A percentile compares a stretch with the other conserved stretches of the same genome.
These are phyloP conservation scores for Triplophysa dalaica DNA, from an alignment of 2,113 vertebrate genomes.

Conservation along the genomic window DNA sequence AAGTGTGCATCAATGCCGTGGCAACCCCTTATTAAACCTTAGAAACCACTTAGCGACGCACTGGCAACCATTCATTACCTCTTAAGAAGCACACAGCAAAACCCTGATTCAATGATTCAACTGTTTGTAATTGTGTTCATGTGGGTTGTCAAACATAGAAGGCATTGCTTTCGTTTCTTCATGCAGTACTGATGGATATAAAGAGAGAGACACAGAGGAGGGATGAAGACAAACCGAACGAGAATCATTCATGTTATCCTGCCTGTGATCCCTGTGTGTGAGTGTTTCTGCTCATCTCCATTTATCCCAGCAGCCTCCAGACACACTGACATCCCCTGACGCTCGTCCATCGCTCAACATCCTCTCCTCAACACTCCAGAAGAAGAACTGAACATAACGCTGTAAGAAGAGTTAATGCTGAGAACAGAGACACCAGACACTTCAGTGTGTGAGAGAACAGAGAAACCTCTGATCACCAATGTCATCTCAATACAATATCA, in stretches of 20 bases:
- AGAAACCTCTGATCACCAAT: background rate
- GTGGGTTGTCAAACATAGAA: background rate
- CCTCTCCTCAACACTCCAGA: background rate
- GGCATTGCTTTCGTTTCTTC: slow-evolving; percentile 13
- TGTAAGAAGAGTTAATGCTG: background rate
- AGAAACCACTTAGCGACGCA: too few species aligned
- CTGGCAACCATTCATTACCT: too few species aligned
- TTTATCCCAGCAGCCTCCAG: background rate
- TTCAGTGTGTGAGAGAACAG: background rate
- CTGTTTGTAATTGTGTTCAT: too few species aligned
- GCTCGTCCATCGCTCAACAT: background rate
- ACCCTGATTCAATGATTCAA: too few species aligned
- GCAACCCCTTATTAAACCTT: too few species aligned
- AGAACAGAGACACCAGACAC: background rate
- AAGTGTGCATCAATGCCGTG: too few species aligned
- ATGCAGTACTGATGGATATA: background rate
- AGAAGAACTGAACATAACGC: background rate
- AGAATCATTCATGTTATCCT: background rate
- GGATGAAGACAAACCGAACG: background rate
- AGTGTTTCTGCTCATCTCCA: background rate
- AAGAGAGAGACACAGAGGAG: background rate
- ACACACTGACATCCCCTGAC: background rate
- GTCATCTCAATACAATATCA: slow-evolving; percentile 4
- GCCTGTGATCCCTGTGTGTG: background rate
- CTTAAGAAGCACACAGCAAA: too few species aligned